Conservation (phyloP, 2,113 vertebrate genomes). For the Chelonoidis abingdonii region DNA sequence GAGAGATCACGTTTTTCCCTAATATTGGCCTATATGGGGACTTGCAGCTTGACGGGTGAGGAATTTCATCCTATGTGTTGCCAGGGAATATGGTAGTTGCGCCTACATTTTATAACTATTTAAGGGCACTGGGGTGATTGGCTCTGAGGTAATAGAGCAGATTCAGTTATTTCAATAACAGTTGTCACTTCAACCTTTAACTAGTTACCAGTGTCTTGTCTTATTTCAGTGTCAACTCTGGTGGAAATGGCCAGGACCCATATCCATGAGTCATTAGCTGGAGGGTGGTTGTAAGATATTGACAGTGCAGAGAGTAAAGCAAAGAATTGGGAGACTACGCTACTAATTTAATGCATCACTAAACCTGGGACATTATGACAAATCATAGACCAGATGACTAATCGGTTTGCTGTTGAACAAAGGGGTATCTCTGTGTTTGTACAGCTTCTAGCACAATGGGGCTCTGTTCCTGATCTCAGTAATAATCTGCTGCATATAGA, state of each 20-base stretch:
- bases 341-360: background rate
- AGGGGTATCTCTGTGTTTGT: accelerated
- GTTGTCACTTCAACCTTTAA: background rate
- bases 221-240: background rate
- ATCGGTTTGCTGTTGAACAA: accelerated
- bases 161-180: background rate
- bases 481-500: accelerated
- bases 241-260: background rate
- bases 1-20: background rate
- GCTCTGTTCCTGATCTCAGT: background rate
- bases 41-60: background rate
- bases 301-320: background rate
- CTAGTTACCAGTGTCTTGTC: background rate
- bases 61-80: background rate
- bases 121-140: background rate
- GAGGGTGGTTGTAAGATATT: background rate
- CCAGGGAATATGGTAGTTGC: background rate
- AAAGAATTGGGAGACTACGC: background rate
- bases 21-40: background rate
- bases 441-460: accelerated
- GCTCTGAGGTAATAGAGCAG: background rate
- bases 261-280: background rate
- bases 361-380: background rate
- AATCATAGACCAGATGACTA: background rate
- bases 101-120: background rate